Evolutionary conservation across 92 coral and sea anemone species (phyloP).

Genomic region (Phenganax subtilis): DNA sequence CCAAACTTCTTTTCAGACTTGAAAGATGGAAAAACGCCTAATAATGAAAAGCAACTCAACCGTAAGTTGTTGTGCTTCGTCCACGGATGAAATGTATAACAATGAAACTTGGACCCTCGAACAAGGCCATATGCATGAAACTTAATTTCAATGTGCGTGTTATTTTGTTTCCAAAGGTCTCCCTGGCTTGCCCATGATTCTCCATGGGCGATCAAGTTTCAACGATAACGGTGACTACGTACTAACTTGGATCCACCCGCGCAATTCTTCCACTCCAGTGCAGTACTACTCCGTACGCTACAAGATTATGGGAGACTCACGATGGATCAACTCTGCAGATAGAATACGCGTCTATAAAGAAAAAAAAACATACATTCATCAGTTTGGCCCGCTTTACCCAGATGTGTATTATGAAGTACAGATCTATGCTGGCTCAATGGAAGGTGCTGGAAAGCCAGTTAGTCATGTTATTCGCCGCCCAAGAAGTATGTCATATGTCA

Average conservation of each 20-base stretch:
- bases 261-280: background rate
- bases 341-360: background rate
- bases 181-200: constrained; percentile 9
- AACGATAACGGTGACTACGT: background rate
- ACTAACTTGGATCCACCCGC: constrained; percentile 4
- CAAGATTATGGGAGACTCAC: background rate
- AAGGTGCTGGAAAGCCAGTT: constrained; percentile 21
- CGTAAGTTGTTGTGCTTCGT: too few relatives aligned
- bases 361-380: background rate
- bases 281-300: constrained; percentile 16
- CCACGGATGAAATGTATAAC: too few relatives aligned
- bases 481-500: background rate
- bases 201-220: background rate
- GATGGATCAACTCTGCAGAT: background rate
- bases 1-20: too few relatives aligned
- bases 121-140: background rate
- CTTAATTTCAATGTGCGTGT: background rate
- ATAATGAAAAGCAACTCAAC: too few relatives aligned
- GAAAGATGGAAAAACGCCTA: too few relatives aligned
- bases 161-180: background rate
- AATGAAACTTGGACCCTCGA: too few relatives aligned
- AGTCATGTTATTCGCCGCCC: background rate
- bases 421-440: constrained; percentile 6
- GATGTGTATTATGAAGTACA: background rate
- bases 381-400: background rate